Evolutionary conservation across 2,797 vertebrate genomes (phyloP), one percentile per base, ranked within the genome.

Genomic region (Phataginus tricuspis): DNA sequence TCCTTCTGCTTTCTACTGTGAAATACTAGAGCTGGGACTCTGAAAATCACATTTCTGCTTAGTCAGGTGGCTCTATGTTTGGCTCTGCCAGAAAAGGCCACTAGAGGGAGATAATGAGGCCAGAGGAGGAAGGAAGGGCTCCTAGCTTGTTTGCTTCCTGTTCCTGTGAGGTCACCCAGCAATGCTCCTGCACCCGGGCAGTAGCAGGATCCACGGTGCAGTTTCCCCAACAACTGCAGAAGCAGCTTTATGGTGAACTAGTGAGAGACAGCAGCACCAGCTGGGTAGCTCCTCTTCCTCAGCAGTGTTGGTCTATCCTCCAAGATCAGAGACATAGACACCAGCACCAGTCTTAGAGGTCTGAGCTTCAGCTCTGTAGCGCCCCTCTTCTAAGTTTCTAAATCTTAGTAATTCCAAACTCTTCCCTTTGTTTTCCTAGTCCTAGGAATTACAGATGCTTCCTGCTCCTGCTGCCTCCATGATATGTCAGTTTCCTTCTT

Each of bases 101-200:
- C 96, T 34, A 97, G 97, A 85, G 96, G 97, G 96, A 79, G 93
- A 71, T 51, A 59, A 23, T 78, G 89, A 94, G 55, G 37, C 63
- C 27, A 34, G 69, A 94, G 64, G 86, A 86, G 51, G 89, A 83
- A 63, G 51, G 77, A 29, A 37, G 21, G 11, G 55, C 66, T 86
- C 61, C 29, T 42, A 45, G 45, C 15, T 37, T 19, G 31, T 29
- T 39, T 29, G 78, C 63, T 95, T 96, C 86, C 78, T 57, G 53
- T 93, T 91, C 83, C 42, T 45, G 34, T 82, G 55, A 93, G 77
- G 39, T 72, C 66, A 39, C 27, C 23, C 31, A 34, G 12, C 13
- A 69, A 61, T 55, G 37, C 10, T 78, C 27, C 68, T 63, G 61
- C 39, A 75, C 31, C 77, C 37, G 19, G 3, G 63, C 34, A 21